These are phyloP conservation scores for Pristionchus fissidentatus DNA, from an alignment of 2,888 invertebrate genomes.

Conservation along the genomic window DNA sequence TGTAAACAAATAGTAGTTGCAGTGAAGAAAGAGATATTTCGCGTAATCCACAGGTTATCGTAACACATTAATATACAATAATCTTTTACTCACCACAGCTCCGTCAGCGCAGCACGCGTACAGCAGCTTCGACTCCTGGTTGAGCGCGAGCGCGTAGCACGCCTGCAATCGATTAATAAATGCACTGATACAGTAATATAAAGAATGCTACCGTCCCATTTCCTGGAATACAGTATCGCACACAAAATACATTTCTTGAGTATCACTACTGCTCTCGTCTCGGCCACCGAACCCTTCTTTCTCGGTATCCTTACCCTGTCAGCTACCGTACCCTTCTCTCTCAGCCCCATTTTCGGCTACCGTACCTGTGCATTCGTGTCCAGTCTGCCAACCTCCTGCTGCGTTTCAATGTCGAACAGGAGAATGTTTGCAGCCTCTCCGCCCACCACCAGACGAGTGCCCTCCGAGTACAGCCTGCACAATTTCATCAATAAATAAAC, in stretches of 20 bases:
- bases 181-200: too few relatives aligned
- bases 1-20: too few relatives aligned
- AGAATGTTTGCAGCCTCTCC: conserved; percentile 95
- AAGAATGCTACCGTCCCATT: too few relatives aligned
- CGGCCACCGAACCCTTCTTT: background rate
- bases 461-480: conserved; percentile 89
- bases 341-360: conserved; percentile 76
- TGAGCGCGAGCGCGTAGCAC: conserved; percentile 96
- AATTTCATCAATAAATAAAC: too few relatives aligned
- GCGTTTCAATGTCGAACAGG: conserved; percentile 91
- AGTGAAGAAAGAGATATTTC: too few relatives aligned
- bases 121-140: conserved; percentile 95
- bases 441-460: conserved; percentile 93
- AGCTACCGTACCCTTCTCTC: background rate
- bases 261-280: background rate
- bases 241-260: background rate
- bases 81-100: conserved; percentile 83
- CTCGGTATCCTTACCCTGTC: background rate
- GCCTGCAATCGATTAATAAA: conserved; percentile 81
- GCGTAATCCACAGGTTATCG: background rate
- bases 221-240: background rate
- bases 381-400: conserved; percentile 30
- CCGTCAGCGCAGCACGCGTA: conserved; percentile 98
- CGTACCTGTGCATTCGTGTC: conserved; percentile 36
- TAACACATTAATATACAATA: background rate